phyloP scores from a whole-genome alignment of 2,888 invertebrate genomes.

The Stomorhina lunata region DNA sequence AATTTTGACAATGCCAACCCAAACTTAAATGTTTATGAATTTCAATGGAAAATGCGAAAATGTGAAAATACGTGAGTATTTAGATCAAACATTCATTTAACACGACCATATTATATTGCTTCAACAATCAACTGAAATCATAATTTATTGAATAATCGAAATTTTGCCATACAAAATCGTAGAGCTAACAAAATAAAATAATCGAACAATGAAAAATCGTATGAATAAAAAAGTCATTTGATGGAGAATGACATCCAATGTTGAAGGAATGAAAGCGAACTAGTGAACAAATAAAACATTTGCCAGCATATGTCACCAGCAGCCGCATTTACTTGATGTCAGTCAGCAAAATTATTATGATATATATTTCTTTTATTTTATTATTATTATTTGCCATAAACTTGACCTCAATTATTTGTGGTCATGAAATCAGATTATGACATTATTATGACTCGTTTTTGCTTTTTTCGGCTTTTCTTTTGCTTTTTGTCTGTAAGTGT shows the following conservation, averaged over 20 bases:
- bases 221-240: background rate
- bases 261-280: background rate
- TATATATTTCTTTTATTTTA: too few species aligned
- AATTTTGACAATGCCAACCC: too few species aligned
- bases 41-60: background rate
- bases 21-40: too few species aligned
- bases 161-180: conserved; percentile 5
- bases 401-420: conserved; percentile 63
- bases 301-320: conserved; percentile 51
- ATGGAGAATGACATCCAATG: conserved; percentile 1
- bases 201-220: background rate
- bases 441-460: conserved; percentile 31
- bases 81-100: background rate
- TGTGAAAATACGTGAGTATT: too few species aligned
- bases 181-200: too few species aligned
- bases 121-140: conserved; percentile 19
- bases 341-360: conserved; percentile 40
- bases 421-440: conserved; percentile 61
- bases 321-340: conserved; percentile 38
- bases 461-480: background rate
- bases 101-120: conserved; percentile 34
- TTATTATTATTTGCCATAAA: conserved; percentile 60
- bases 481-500: conserved; percentile 21
- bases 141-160: conserved; percentile 38
- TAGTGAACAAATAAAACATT: background rate